These are phyloP conservation scores for Trematomus loennbergii DNA, from an alignment of 2,113 vertebrate genomes.

Conservation along the genomic window DNA sequence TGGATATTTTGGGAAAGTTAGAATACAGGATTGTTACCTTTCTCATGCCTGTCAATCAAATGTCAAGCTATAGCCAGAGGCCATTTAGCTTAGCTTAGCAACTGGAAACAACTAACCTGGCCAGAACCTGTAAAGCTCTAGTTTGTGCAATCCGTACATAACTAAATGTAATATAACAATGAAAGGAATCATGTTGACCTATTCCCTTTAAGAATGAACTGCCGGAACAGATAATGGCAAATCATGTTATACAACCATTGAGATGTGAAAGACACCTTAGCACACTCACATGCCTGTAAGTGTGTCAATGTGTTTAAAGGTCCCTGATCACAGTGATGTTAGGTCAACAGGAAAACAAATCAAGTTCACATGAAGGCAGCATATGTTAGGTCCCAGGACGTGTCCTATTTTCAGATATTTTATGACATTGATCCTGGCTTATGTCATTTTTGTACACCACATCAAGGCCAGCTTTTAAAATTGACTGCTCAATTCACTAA, in stretches of 20 bases:
- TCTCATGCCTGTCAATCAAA: not conserved
- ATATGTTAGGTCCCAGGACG: slow-evolving; percentile 42
- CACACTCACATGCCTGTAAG: not conserved
- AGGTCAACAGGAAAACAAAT: slow-evolving; percentile 30
- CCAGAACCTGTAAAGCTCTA: too few relatives aligned
- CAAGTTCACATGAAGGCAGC: slow-evolving; percentile 52
- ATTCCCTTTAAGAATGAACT: not conserved
- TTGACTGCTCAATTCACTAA: slow-evolving; percentile 18
- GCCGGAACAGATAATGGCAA: not conserved
- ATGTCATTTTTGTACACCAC: slow-evolving; percentile 49
- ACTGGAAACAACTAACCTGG: not conserved
- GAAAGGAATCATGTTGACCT: not conserved
- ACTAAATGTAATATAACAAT: not conserved
- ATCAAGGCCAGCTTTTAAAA: slow-evolving; percentile 54
- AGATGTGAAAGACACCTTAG: not conserved
- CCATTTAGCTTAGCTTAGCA: not conserved
- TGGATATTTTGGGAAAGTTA: not conserved
- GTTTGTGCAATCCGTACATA: not conserved
- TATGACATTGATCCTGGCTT: slow-evolving; percentile 61
- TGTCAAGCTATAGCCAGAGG: not conserved
- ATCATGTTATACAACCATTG: slow-evolving; percentile 6
- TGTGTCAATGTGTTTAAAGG: slow-evolving; percentile 8
- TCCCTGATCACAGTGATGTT: slow-evolving; percentile 14
- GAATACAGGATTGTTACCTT: not conserved
- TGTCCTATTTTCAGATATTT: slow-evolving; percentile 59